phyloP scores from a whole-genome alignment of 2,797 vertebrate species.

The Austrolebias charrua region DNA sequence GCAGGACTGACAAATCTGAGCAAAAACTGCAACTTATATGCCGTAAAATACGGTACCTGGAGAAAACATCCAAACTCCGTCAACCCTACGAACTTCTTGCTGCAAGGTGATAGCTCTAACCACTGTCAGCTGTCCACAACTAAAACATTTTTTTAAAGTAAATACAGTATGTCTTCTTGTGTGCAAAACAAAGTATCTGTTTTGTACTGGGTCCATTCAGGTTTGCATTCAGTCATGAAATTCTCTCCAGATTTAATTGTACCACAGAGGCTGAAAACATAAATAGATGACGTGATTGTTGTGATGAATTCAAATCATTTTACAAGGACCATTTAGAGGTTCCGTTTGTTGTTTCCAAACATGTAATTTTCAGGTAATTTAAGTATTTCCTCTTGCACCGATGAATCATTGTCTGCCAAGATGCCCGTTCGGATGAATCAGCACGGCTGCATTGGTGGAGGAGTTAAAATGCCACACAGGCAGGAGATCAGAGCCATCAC shows the following conservation, averaged over 20 bases:
- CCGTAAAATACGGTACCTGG: too few relatives aligned
- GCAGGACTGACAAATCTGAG: too few relatives aligned
- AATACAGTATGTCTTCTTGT: too few relatives aligned
- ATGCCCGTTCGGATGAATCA: slow-evolving; percentile 32
- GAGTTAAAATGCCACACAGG: slow-evolving; percentile 78
- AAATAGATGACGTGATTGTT: not conserved
- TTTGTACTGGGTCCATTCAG: too few relatives aligned
- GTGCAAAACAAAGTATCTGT: too few relatives aligned
- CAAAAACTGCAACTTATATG: too few relatives aligned
- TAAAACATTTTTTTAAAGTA: too few relatives aligned
- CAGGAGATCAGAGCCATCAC: slow-evolving; percentile 71
- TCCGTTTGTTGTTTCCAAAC: slow-evolving; percentile 22
- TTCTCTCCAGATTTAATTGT: not conserved
- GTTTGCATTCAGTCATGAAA: not conserved
- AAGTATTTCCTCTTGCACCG: slow-evolving; percentile 6
- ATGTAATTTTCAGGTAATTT: not conserved
- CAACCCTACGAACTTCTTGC: too few relatives aligned
- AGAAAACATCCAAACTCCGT: too few relatives aligned
- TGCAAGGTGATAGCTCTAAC: too few relatives aligned
- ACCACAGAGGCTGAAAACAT: not conserved
- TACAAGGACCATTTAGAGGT: slow-evolving; percentile 15
- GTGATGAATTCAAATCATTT: not conserved
- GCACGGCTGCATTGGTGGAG: slow-evolving; percentile 45
- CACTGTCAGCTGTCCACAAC: too few relatives aligned
- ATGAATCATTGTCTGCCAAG: slow-evolving; percentile 33